A percentile compares a stretch with the other conserved stretches of the same genome.
phyloP scores from a whole-genome alignment of 2,797 vertebrate species.

The Loriculus beryllinus region DNA sequence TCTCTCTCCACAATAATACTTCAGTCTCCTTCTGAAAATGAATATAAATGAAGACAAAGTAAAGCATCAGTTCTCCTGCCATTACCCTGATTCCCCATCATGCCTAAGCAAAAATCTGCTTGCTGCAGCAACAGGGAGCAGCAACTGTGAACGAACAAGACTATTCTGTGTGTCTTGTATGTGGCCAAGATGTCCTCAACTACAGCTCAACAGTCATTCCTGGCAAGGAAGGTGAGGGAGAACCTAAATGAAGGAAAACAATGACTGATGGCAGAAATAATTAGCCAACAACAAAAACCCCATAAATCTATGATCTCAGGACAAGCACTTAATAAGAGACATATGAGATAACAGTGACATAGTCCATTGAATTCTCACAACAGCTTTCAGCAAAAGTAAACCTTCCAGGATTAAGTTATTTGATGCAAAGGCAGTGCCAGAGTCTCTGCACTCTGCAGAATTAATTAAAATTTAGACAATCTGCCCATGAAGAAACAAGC shows the following conservation, averaged over 20 bases:
- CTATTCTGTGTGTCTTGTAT: background rate
- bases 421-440: background rate
- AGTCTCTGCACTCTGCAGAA: background rate
- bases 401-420: background rate
- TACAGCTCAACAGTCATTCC: background rate
- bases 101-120: background rate
- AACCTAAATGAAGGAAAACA: background rate
- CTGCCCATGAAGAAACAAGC: background rate
- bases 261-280: background rate
- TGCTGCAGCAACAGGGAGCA: background rate
- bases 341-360: background rate
- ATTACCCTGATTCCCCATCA: background rate
- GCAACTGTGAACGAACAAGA: background rate
- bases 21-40: background rate
- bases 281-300: background rate
- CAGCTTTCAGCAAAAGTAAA: background rate
- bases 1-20: background rate
- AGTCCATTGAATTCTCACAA: background rate
- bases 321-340: background rate
- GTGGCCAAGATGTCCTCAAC: background rate
- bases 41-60: background rate
- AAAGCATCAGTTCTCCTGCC: background rate
- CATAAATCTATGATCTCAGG: background rate
- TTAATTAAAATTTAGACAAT: background rate
- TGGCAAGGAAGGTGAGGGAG: background rate